Evolutionary conservation across 2,797 vertebrate species (phyloP).

Genomic region (Nyctibius grandis): DNA sequence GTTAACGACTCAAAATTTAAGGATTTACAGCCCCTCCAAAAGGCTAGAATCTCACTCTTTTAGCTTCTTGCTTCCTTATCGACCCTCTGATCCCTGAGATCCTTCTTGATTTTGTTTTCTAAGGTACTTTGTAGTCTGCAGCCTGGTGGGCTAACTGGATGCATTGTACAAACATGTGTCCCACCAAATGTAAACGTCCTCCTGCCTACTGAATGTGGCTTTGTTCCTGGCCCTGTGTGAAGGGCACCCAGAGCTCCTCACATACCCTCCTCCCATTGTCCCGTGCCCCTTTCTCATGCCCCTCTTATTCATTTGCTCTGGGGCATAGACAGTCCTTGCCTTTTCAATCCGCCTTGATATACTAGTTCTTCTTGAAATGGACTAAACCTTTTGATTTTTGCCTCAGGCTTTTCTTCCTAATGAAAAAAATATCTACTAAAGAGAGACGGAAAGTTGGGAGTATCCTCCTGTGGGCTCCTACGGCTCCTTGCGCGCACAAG

Average conservation of each 20-base stretch:
- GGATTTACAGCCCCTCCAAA: background rate
- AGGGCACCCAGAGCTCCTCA: background rate
- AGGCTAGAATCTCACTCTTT: background rate
- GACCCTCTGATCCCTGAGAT: background rate
- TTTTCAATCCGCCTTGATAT: background rate
- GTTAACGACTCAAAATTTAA: background rate
- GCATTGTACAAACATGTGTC: background rate
- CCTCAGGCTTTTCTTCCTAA: background rate
- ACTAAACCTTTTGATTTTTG: background rate
- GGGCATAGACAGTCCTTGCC: background rate
- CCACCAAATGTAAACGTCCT: background rate
- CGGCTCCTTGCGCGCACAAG: background rate
- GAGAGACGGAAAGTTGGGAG: background rate
- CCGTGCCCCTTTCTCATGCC: background rate
- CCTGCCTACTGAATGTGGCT: background rate
- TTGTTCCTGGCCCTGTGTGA: background rate
- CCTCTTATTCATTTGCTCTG: background rate
- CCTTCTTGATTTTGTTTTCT: background rate
- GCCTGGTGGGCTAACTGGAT: background rate
- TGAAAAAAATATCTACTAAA: background rate
- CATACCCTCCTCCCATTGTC: background rate
- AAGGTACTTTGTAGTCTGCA: background rate
- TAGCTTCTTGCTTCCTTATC: background rate
- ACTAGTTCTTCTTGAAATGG: background rate
- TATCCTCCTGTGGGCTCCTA: background rate